A percentile compares a stretch with the other conserved stretches of the same genome.
Conservation (phyloP, 2,113 vertebrate species). For the Saimiri boliviensis region DNA sequence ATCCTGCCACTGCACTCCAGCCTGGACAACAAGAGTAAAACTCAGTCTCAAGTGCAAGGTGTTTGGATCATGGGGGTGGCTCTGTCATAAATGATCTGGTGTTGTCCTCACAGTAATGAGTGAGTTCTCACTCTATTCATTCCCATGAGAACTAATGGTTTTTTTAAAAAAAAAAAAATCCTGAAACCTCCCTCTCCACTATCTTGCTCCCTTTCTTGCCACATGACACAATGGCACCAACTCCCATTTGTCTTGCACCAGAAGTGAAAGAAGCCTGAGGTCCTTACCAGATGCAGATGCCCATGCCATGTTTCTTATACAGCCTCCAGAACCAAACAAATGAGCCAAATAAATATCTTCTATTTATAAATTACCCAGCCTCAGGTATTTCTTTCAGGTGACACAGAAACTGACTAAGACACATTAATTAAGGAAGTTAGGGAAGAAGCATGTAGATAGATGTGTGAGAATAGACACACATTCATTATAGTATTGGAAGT, state of each 20-base stretch:
- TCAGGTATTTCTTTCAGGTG: not conserved
- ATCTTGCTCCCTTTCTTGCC: not conserved
- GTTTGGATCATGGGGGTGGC: not conserved
- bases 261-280: not conserved
- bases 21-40: too few relatives aligned
- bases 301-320: not conserved
- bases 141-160: not conserved
- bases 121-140: not conserved
- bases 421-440: not conserved
- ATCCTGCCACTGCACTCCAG: too few relatives aligned
- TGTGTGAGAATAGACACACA: not conserved
- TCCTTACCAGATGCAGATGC: not conserved
- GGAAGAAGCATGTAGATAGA: not conserved
- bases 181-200: not conserved
- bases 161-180: not conserved
- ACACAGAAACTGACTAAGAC: not conserved
- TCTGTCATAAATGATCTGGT: not conserved
- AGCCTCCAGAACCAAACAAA: not conserved
- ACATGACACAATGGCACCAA: too few relatives aligned
- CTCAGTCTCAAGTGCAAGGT: not conserved
- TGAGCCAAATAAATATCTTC: not conserved
- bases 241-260: not conserved
- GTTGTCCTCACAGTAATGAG: not conserved
- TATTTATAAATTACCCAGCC: not conserved
- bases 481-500: too few relatives aligned